Evolutionary conservation across 2,113 vertebrate genomes (phyloP).

Genomic region (Acrocephalus kingi): DNA sequence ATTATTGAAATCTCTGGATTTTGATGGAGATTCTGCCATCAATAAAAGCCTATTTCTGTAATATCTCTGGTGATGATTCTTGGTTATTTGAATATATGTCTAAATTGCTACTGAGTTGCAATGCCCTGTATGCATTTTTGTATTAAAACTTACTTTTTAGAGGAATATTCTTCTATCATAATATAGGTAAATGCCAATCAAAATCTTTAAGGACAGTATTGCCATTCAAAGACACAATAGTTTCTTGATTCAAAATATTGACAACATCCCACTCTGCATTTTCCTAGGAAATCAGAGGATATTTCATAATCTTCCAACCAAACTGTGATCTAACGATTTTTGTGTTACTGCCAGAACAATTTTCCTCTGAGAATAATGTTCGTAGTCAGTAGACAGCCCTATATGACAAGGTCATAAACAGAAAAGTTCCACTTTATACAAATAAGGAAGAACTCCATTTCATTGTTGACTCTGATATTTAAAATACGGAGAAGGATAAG

Average conservation of each 20-base stretch:
- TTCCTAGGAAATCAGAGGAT: neutral
- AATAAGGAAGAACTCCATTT: neutral
- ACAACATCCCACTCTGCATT: neutral
- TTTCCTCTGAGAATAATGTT: neutral
- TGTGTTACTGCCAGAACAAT: neutral
- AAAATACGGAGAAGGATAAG: neutral
- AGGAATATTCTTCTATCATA: neutral
- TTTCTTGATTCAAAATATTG: neutral
- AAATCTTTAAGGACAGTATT: neutral
- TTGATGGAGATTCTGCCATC: neutral
- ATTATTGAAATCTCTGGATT: neutral
- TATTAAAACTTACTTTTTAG: neutral
- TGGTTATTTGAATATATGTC: neutral
- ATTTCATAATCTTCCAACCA: neutral
- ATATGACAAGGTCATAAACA: neutral
- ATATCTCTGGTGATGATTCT: neutral
- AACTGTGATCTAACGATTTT: neutral
- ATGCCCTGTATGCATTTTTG: neutral
- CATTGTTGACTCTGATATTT: neutral
- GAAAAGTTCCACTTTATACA: neutral
- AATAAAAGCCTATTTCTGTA: neutral
- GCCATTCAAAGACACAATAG: neutral
- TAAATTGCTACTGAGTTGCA: neutral
- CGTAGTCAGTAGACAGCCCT: neutral
- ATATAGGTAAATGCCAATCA: neutral